Percentiles rank a stretch among this genome's conserved stretches.
Conservation (phyloP, 2,113 vertebrate species). For the Takifugu bimaculatus region DNA sequence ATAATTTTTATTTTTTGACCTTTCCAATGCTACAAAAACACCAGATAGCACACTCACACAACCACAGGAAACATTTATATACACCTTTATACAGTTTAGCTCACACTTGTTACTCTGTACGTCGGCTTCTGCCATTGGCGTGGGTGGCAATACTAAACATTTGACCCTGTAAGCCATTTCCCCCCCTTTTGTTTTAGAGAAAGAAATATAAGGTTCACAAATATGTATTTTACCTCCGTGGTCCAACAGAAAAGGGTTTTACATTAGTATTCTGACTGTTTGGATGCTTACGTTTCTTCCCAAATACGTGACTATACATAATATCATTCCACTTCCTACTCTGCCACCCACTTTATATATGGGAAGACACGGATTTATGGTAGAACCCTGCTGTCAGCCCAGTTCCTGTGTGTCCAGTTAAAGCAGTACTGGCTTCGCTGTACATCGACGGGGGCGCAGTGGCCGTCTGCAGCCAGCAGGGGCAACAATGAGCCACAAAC, state of each 20-base stretch:
- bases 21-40: constrained; percentile 2
- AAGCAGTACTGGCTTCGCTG: constrained; percentile 78
- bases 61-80: constrained; percentile 20
- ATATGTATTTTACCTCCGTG: constrained; percentile 37
- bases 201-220: constrained; percentile 58
- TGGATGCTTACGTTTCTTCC: not conserved
- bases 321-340: not conserved
- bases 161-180: constrained; percentile 14
- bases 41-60: constrained; percentile 14
- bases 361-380: constrained; percentile 86
- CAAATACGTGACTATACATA: no score
- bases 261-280: not conserved
- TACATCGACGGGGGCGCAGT: constrained; percentile 74
- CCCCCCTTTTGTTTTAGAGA: constrained; percentile 24
- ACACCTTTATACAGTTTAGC: constrained; percentile 30
- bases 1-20: not conserved
- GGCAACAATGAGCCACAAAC: constrained; percentile 81
- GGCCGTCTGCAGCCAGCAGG: constrained; percentile 80
- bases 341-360: constrained; percentile 57
- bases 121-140: constrained; percentile 21
- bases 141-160: constrained; percentile 23
- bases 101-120: constrained; percentile 3
- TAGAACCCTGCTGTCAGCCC: constrained; percentile 78
- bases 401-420: constrained; percentile 78
- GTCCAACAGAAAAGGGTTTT: no score